These are phyloP conservation scores for Albula goreensis DNA, from an alignment of 2,113 vertebrate species.

Conservation along the genomic window DNA sequence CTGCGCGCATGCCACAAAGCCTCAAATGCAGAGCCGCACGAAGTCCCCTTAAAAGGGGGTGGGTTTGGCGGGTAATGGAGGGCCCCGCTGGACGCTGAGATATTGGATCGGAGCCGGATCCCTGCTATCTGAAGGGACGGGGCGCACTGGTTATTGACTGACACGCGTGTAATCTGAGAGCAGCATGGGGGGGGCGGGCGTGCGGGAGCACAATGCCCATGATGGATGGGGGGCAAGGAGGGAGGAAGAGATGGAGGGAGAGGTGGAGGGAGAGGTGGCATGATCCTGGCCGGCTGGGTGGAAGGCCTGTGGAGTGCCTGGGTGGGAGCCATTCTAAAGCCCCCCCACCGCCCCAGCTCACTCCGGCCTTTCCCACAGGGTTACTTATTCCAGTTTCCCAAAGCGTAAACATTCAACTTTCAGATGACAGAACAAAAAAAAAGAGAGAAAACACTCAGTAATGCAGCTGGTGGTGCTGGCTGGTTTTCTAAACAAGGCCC, in stretches of 20 bases:
- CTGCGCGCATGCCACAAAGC: neutral
- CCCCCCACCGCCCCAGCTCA: conserved; percentile 13
- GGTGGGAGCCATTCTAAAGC: conserved; percentile 23
- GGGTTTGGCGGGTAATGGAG: neutral
- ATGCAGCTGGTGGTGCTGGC: conserved; percentile 41
- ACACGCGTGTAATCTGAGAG: conserved; percentile 7
- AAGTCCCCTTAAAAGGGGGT: neutral
- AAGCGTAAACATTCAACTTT: conserved; percentile 53
- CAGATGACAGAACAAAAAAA: conserved; percentile 6
- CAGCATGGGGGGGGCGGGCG: neutral
- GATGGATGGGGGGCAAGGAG: neutral
- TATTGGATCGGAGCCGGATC: neutral
- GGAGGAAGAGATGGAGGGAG: neutral
- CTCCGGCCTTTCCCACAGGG: neutral
- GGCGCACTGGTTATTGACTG: neutral
- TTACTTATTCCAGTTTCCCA: conserved; percentile 30
- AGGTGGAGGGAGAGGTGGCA: neutral
- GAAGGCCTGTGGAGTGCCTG: neutral
- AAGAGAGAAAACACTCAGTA: neutral
- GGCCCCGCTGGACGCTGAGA: neutral
- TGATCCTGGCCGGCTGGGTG: neutral
- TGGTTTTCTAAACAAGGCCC: conserved; percentile 51
- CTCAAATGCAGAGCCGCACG: neutral
- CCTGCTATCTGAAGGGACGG: neutral
- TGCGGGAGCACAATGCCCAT: neutral